phyloP scores from a whole-genome alignment of 2,797 vertebrate species.

The Acrossocheilus fasciatus region DNA sequence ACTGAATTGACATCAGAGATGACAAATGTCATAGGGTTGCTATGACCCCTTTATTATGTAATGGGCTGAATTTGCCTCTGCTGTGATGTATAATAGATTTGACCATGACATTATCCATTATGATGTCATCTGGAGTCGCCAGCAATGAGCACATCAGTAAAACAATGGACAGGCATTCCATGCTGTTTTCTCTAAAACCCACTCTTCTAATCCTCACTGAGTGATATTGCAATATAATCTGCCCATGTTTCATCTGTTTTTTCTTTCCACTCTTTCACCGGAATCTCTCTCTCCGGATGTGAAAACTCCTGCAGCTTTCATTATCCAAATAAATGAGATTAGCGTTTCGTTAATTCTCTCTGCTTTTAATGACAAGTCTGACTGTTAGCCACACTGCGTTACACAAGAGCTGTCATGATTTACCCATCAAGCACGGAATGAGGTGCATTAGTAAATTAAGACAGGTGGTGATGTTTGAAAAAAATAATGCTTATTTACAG shows the following conservation, averaged over 20 bases:
- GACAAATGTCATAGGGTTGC: slow-evolving; percentile 5
- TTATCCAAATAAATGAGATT: slow-evolving; percentile 57
- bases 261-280: background rate
- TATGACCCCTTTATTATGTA: background rate
- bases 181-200: slow-evolving; percentile 15
- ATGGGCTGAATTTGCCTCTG: background rate
- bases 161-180: slow-evolving; percentile 31
- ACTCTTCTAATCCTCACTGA: slow-evolving; percentile 44
- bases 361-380: slow-evolving; percentile 3
- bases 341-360: slow-evolving; percentile 40
- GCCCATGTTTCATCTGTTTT: slow-evolving; percentile 21
- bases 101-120: slow-evolving; percentile 21
- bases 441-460: slow-evolving; percentile 41
- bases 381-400: slow-evolving; percentile 23
- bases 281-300: slow-evolving; percentile 8
- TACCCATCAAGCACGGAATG: slow-evolving; percentile 7
- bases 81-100: background rate
- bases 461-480: slow-evolving; percentile 12
- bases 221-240: slow-evolving; percentile 58
- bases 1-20: background rate
- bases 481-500: slow-evolving; percentile 3
- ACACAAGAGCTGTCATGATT: slow-evolving; percentile 29
- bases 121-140: slow-evolving; percentile 38
- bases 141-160: slow-evolving; percentile 12
- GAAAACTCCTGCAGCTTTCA: slow-evolving; percentile 45